phyloP scores from a whole-genome alignment of 2,113 vertebrate genomes.

The Gymnarchus niloticus region DNA sequence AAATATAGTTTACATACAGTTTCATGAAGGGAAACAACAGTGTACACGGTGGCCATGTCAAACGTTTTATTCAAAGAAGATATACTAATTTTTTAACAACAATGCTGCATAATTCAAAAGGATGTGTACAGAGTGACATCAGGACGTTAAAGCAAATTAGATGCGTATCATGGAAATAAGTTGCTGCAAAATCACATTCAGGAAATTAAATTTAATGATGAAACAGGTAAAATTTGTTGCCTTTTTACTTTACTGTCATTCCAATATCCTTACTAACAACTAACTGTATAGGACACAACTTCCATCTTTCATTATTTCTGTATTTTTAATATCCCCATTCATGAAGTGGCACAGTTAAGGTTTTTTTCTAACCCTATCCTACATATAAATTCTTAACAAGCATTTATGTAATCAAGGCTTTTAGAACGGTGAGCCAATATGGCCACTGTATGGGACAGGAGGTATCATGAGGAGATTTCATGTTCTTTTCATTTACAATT shows the following conservation, averaged over 20 bases:
- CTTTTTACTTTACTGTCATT: constrained; percentile 36
- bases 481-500: not conserved
- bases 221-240: constrained; percentile 31
- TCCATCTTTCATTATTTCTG: not conserved
- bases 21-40: constrained; percentile 10
- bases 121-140: constrained; percentile 26
- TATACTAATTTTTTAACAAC: constrained; percentile 33
- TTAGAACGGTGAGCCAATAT: not conserved
- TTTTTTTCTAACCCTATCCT: not conserved
- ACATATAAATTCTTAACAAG: not conserved
- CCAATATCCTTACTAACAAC: not conserved
- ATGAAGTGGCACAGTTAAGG: not conserved
- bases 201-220: constrained; percentile 15
- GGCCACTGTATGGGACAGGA: not conserved
- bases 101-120: constrained; percentile 19
- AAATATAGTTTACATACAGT: not conserved
- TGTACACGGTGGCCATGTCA: constrained; percentile 42
- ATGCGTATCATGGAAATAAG: constrained; percentile 23
- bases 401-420: constrained; percentile 2
- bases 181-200: constrained; percentile 30
- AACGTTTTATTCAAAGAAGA: constrained; percentile 56
- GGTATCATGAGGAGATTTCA: not conserved
- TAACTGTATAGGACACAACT: not conserved
- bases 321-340: not conserved
- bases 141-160: constrained; percentile 16